Percentiles rank a stretch among this genome's conserved stretches.
Evolutionary conservation across 2,113 vertebrate species (phyloP).

Genomic region (Indicator maculatus): DNA sequence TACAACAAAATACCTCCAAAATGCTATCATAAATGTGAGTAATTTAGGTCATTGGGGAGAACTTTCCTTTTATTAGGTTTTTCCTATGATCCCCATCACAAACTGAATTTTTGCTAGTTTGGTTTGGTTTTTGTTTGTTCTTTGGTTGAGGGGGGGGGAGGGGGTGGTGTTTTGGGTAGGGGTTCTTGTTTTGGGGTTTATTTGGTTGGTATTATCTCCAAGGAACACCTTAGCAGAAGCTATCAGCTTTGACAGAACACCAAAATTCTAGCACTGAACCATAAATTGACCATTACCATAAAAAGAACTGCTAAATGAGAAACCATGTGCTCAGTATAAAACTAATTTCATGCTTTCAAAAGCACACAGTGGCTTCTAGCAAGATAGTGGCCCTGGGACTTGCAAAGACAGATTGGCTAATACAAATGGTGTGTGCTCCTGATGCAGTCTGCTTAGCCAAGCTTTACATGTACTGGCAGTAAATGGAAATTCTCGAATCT

Average conservation of each 20-base stretch:
- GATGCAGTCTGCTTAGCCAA: slow-evolving; percentile 76
- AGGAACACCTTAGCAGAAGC: slow-evolving; percentile 79
- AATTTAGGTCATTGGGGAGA: neutral
- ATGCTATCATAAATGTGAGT: slow-evolving; percentile 29
- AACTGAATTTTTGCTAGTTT: neutral
- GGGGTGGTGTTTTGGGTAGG: neutral
- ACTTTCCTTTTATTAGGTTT: slow-evolving; percentile 20
- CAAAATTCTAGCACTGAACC: slow-evolving; percentile 77
- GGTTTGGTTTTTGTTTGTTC: neutral
- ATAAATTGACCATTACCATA: slow-evolving; percentile 86
- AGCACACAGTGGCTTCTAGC: slow-evolving; percentile 83
- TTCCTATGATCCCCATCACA: neutral
- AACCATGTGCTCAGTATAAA: slow-evolving; percentile 84
- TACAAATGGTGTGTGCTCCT: slow-evolving; percentile 78
- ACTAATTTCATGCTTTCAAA: slow-evolving; percentile 91
- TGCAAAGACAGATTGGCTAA: slow-evolving; percentile 81
- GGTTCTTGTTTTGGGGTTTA: neutral
- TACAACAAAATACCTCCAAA: slow-evolving; percentile 7
- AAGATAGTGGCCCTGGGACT: slow-evolving; percentile 84
- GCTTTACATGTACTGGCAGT: slow-evolving; percentile 78
- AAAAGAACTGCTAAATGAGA: slow-evolving; percentile 82
- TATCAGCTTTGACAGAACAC: slow-evolving; percentile 75
- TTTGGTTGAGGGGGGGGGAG: too few species aligned
- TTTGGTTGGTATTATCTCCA: slow-evolving; percentile 70
- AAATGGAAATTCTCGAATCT: slow-evolving; percentile 78